Base-by-base conservation (phyloP, 2,888 invertebrate genomes). In the Drosophila algonquin region DNA sequence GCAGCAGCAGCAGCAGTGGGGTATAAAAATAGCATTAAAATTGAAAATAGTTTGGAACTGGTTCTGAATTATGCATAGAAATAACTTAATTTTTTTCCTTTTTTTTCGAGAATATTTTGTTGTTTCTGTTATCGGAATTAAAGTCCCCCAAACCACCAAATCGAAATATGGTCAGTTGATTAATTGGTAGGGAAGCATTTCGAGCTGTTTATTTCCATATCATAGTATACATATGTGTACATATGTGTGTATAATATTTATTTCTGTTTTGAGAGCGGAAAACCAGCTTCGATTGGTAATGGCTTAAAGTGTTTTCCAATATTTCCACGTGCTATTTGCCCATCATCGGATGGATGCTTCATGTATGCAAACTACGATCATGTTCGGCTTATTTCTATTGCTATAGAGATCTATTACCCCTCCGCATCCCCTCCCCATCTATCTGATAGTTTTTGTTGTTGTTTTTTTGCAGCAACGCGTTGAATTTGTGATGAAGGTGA, bases 401-500 rank as follows among this genome's bases (percentile, higher is more conserved):
- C 57, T 65, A 64, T 74, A 57, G 63, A 48, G 56, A 60, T 71
- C 47, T 71, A 58, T 55, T 51, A 46, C 55, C 56, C 56, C 50
- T 40, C 35, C 32, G 47, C 12, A 44, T 18, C 54, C 61, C 52
- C 64, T 24, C 51, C 21, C 9, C 14, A 5, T 40, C 6, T 30
- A 54, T 50, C 51, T 45, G 54, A 59, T 47, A 58, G 58, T 62
- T 56, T 63, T 71, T 21, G 21, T 24, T 24, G 59, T 53, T 60
- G 52, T 46, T 48, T 67, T 63, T 63, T 76, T 63, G 63, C 63
- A 78, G 63, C 64, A 51, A 44, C 53, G 71, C 71, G 73, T 73
- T 78, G 58, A 76, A 65, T 78, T 77, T 71, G 72, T 65, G 71
- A 81, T 80, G 89, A 85, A 85, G 85, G 85, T 89, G 89, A 89